Base-by-base conservation (phyloP, 2,888 invertebrate genomes). In the Macrosoma leucophasiata region DNA sequence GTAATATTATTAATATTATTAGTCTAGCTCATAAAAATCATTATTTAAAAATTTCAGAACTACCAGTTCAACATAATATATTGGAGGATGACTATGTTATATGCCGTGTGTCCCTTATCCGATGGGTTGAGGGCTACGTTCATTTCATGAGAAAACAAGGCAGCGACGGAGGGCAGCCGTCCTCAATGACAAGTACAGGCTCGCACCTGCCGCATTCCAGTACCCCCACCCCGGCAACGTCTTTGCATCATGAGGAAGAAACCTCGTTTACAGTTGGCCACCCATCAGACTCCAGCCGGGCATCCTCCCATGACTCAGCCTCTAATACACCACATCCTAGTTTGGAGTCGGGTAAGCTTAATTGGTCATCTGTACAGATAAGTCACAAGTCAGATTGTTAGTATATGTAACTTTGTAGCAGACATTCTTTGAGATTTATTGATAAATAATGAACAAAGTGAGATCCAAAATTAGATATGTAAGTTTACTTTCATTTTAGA, bases 91-190 rank as follows among this genome's bases (percentile, higher is more conserved):
- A 90, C 72, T 88, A 86, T 65, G 81, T 89, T 9, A 61, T 87
- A 24, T 96, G 94, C 59, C 89, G 95, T 48, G 95, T 96, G 20
- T 91, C 91, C 4, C 84, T 97, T 18, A 92, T 97, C 43, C 94
- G 94, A 70, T 97, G 96, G 96, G 87, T 96, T 11, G 92, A 94
- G 0, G 92, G 88, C 53, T 94, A 92, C 55, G 92, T 92, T 1
- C 94, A 95, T 61, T 90, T 92, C 48, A 87, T 90, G 47, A 90
- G 88, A 65, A 88, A 87, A 49, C 86, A 86, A n/a, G 84, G 85
- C 37, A 84, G 78, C 30, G 85, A 85, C 12, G 71, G 65, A 0
- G 79, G 81, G 0, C 82, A 81, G 43, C 81, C 82, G 0, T 79
- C 84, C 0, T 84, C 84, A 0, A 77, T 84, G 68, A 78, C 78